Conservation (phyloP, 2,797 vertebrate species). For the Chaetodon trifasciatus region DNA sequence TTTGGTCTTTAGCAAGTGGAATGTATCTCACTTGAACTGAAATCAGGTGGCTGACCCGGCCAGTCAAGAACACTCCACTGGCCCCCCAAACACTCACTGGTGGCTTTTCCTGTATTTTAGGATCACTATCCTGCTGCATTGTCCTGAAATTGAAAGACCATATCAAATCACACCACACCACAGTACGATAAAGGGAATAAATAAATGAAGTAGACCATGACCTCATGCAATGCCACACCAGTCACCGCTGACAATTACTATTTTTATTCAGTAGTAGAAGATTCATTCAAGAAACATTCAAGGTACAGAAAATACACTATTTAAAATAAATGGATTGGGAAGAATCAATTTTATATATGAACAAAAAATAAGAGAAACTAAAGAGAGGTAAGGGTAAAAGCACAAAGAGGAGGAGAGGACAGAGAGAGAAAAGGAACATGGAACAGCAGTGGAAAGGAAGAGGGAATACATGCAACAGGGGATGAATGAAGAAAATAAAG, state of each 20-base stretch:
- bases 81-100: neutral
- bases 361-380: neutral
- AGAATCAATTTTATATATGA: neutral
- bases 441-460: neutral
- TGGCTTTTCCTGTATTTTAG: neutral
- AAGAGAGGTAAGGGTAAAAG: neutral
- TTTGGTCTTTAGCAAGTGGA: neutral
- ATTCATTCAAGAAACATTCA: no score
- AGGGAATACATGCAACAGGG: neutral
- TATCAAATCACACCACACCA: neutral
- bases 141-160: neutral
- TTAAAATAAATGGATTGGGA: neutral
- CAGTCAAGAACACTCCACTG: neutral
- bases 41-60: neutral
- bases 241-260: neutral
- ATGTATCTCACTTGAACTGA: neutral
- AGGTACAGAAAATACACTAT: neutral
- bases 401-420: neutral
- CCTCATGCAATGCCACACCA: neutral
- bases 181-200: neutral
- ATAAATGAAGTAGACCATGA: neutral
- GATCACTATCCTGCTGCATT: neutral
- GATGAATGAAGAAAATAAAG: neutral
- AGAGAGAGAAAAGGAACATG: neutral
- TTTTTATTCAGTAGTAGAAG: no score